These are phyloP conservation scores for Mimas tiliae DNA, from an alignment of 2,888 invertebrate genomes.

Conservation along the genomic window DNA sequence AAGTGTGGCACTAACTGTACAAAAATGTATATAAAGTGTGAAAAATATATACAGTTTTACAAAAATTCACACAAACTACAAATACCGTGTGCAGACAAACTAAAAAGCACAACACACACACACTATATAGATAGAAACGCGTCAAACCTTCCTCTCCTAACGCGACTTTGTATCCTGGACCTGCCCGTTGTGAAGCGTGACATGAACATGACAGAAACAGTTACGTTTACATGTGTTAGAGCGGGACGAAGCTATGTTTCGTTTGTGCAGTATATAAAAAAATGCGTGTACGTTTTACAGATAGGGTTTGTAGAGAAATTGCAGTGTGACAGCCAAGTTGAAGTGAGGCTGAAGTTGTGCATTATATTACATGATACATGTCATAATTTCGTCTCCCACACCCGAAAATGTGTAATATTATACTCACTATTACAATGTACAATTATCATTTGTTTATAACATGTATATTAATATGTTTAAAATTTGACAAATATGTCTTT, in stretches of 20 bases:
- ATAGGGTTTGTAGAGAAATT: no score
- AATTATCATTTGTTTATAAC: no score
- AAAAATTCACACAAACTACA: constrained; percentile 44
- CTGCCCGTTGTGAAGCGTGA: constrained; percentile 72
- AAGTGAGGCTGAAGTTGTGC: no score
- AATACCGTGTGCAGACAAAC: constrained; percentile 32
- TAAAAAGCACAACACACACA: constrained; percentile 43
- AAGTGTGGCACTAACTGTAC: no score
- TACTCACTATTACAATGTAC: no score
- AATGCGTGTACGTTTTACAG: neutral
- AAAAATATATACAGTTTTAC: no score
- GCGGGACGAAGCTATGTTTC: constrained; percentile 64
- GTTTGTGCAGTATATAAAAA: constrained; percentile 5
- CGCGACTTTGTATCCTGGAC: constrained; percentile 79
- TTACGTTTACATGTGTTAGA: constrained; percentile 83
- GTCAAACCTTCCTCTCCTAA: constrained; percentile 83
- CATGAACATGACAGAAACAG: constrained; percentile 77
- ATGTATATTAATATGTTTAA: no score
- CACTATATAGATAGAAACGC: constrained; percentile 34
- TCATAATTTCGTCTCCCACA: no score
- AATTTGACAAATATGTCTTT: no score
- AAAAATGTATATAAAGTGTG: no score
- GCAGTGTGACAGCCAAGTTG: neutral
- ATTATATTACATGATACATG: no score
- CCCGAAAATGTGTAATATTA: no score